A percentile compares a stretch with the other conserved stretches of the same genome.
phyloP scores from a whole-genome alignment of 2,888 invertebrate species.

The Hoplodrina blanda region DNA sequence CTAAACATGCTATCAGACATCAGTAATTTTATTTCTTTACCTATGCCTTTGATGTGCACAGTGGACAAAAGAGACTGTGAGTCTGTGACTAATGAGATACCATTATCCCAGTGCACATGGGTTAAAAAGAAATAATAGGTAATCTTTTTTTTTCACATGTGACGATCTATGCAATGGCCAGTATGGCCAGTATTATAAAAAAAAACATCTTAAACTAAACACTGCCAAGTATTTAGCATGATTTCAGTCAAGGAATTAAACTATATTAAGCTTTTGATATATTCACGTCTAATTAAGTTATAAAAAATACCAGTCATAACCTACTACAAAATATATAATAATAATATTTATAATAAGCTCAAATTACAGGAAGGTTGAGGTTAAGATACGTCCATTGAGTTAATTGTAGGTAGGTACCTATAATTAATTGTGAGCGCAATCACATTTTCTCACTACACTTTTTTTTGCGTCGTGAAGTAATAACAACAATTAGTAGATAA shows the following conservation, averaged over 20 bases:
- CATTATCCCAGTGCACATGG: no score
- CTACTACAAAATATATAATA: neutral
- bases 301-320: neutral
- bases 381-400: conserved; percentile 5
- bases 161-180: no score
- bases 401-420: neutral
- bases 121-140: no score
- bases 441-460: conserved; percentile 23
- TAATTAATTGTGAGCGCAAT: neutral
- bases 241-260: no score
- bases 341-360: neutral
- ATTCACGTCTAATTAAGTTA: neutral
- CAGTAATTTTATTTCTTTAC: neutral
- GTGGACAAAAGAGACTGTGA: neutral
- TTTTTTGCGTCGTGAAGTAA: conserved; percentile 31
- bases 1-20: neutral
- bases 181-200: no score
- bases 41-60: neutral
- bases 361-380: conserved; percentile 14
- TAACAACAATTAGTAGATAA: conserved; percentile 8
- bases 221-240: no score
- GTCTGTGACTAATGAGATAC: no score
- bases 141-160: no score
- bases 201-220: no score
- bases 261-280: neutral